A percentile compares a stretch with the other conserved stretches of the same genome.
phyloP scores from a whole-genome alignment of 2,797 vertebrate species.

The Huso huso region DNA sequence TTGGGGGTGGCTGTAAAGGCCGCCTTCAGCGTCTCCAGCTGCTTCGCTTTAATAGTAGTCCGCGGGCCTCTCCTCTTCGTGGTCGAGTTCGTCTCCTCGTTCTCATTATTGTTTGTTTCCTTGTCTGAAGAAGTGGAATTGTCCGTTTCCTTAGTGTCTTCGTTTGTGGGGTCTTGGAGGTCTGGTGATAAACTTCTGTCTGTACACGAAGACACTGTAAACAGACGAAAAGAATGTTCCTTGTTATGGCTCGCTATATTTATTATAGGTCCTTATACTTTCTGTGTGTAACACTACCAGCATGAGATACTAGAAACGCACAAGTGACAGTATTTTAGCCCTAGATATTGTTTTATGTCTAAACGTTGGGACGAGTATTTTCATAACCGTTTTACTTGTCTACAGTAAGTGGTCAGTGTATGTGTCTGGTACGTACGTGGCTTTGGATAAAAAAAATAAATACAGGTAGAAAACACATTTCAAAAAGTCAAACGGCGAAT shows the following conservation, averaged over 20 bases:
- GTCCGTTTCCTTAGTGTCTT: slow-evolving; percentile 91
- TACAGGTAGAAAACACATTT: too few species aligned
- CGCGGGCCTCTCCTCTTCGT: slow-evolving; percentile 83
- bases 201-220: slow-evolving; percentile 89
- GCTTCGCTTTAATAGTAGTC: slow-evolving; percentile 96
- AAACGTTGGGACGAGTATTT: too few species aligned
- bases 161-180: slow-evolving; percentile 80
- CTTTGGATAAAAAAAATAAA: background rate
- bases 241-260: too few species aligned
- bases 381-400: too few species aligned
- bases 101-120: slow-evolving; percentile 89
- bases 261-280: too few species aligned
- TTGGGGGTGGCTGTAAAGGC: slow-evolving; percentile 90
- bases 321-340: too few species aligned
- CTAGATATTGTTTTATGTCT: background rate
- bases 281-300: too few species aligned
- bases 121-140: slow-evolving; percentile 94
- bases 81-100: slow-evolving; percentile 88
- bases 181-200: slow-evolving; percentile 94
- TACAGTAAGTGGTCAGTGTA: too few species aligned
- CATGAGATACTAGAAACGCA: too few species aligned
- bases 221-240: slow-evolving; percentile 15
- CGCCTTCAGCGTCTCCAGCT: slow-evolving; percentile 88
- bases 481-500: too few species aligned
- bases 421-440: too few species aligned